Evolutionary conservation across 2,797 vertebrate species (phyloP).

Genomic region (Micrastur ruficollis): DNA sequence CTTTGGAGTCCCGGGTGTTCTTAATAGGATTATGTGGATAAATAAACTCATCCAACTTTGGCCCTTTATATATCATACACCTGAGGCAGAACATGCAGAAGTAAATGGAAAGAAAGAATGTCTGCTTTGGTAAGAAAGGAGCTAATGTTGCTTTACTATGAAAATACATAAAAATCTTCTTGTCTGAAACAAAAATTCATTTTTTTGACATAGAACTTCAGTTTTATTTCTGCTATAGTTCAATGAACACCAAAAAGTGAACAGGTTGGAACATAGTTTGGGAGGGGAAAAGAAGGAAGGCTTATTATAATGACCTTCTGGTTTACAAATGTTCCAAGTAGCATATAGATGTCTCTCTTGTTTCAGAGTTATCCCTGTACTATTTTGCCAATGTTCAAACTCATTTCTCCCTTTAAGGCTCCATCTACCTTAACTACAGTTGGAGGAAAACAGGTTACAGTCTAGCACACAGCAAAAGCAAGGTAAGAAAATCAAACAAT

Average conservation of each 20-base stretch:
- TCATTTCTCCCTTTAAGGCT: background rate
- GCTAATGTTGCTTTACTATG: background rate
- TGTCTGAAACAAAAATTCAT: background rate
- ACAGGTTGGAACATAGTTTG: background rate
- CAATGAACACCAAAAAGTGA: background rate
- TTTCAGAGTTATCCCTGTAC: background rate
- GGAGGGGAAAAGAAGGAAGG: background rate
- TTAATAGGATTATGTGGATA: slow-evolving; percentile 39
- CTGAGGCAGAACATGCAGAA: background rate
- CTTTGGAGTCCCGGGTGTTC: background rate
- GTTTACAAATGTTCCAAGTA: background rate
- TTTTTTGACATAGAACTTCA: background rate
- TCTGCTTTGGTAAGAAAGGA: background rate
- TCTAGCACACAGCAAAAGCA: background rate
- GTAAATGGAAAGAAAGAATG: background rate
- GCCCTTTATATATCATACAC: background rate
- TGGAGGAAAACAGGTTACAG: background rate
- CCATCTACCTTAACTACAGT: background rate
- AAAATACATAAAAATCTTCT: background rate
- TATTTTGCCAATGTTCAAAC: background rate
- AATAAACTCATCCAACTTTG: slow-evolving; percentile 16
- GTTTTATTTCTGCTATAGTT: background rate
- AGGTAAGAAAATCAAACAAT: background rate
- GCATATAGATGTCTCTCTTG: background rate
- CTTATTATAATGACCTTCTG: background rate